These are phyloP conservation scores for Ivindomyrus marchei DNA, from an alignment of 2,113 vertebrate genomes.

Conservation along the genomic window DNA sequence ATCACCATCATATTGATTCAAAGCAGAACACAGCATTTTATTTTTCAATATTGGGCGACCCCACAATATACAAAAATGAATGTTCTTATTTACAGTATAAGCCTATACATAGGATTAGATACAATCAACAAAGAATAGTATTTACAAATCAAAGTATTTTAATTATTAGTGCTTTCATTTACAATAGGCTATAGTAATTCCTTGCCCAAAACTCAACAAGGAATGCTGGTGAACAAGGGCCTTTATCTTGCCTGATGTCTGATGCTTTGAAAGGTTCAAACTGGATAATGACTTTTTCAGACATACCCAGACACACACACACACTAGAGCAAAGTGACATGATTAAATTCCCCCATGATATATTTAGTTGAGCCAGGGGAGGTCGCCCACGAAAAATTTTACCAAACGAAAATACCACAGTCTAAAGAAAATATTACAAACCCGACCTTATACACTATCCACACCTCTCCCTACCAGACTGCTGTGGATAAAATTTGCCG, in stretches of 20 bases:
- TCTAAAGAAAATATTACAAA: not conserved
- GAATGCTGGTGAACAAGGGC: not conserved
- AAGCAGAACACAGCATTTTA: not conserved
- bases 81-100: not conserved
- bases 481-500: not conserved
- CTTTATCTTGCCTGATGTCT: not conserved
- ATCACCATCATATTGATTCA: not conserved
- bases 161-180: not conserved
- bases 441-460: not conserved
- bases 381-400: not conserved
- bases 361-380: not conserved
- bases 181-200: not conserved
- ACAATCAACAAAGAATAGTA: not conserved
- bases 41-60: not conserved
- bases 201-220: not conserved
- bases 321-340: not conserved
- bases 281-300: not conserved
- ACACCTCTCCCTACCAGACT: not conserved
- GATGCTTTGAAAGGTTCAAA: not conserved
- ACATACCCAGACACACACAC: not conserved
- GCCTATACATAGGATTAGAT: not conserved
- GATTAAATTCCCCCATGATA: not conserved
- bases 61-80: not conserved
- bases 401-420: not conserved
- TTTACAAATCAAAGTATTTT: not conserved